These are phyloP conservation scores for Strigamia maritima DNA, from an alignment of 2,888 invertebrate species.

Conservation along the genomic window DNA sequence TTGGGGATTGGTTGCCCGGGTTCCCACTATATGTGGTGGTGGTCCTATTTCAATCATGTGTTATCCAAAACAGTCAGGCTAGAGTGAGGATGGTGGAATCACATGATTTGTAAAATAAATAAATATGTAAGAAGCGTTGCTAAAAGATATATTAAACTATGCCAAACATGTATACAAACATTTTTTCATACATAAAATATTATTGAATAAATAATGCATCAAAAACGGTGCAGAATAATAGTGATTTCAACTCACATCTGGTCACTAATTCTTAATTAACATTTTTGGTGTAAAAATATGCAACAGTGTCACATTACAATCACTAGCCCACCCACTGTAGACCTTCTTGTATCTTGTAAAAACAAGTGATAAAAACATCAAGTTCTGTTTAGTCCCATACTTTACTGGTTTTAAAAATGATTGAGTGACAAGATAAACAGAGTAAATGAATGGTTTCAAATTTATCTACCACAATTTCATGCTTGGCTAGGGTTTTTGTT, in stretches of 20 bases:
- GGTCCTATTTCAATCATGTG: neutral
- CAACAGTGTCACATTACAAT: neutral
- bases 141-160: too few species aligned
- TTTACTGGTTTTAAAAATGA: conserved; percentile 8
- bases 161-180: too few species aligned
- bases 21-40: neutral
- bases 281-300: neutral
- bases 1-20: neutral
- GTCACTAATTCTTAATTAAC: too few species aligned
- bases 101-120: neutral
- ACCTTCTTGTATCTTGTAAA: conserved; percentile 8
- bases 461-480: conserved; percentile 19
- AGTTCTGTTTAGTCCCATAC: conserved; percentile 6
- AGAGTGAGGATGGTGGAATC: neutral
- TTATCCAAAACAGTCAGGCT: neutral
- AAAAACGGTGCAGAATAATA: too few species aligned
- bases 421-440: conserved; percentile 24
- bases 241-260: too few species aligned
- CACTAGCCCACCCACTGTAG: neutral
- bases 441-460: conserved; percentile 2
- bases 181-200: too few species aligned
- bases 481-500: neutral
- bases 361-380: conserved; percentile 22
- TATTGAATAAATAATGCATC: too few species aligned
- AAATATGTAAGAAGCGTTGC: neutral